Evolutionary conservation across 2,888 invertebrate species (phyloP), one percentile per base, ranked within the genome.

Genomic region (Agonopterix heracliana): DNA sequence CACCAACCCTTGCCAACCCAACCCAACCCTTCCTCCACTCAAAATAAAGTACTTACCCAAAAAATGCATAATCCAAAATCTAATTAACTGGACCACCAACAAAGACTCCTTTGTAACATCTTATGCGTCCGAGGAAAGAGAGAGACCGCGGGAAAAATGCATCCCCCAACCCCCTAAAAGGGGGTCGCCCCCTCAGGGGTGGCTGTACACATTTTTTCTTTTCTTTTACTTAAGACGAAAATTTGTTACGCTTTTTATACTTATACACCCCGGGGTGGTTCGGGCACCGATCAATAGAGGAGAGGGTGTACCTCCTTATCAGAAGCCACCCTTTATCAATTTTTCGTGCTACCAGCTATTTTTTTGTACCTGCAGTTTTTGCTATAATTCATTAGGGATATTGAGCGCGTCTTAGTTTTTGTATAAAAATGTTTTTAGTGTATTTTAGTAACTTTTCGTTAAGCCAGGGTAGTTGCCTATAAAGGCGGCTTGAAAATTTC

Each of bases 201-300:
- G 84, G 86, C 74, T 82, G 86, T 85, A 81, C 76, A 85, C 84
- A 83, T 88, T 88, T 88, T 88, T 87, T 87, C 86, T 84, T 84
- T 86, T 87, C 86, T 81, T 87, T 88, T 87, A 87, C 88, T 88
- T 87, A 87, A 87, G 87, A 88, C 88, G 88, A 87, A 88, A 87
- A 88, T 88, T 88, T 88, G 88, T 88, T 87, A 88, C 88, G 86
- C 85, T 88, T 88, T 88, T 87, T 88, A 87, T 88, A 87, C 83
- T 83, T 87, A 82, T 82, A 83, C 71, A 69, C 67, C 57, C 26
- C 55, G 61, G 78, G 79, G 81, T 71, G 78, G 74, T 56, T 54
- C 51, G 59, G 61, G 59, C 61, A 62, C 75, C 81, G 87, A 85
- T 87, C 87, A 81, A 86, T 86, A 85, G 65, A 46, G 45, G 26